Evolutionary conservation across 1,140 invertebrate species (phyloP).

Genomic region (Riptortus pedestris): DNA sequence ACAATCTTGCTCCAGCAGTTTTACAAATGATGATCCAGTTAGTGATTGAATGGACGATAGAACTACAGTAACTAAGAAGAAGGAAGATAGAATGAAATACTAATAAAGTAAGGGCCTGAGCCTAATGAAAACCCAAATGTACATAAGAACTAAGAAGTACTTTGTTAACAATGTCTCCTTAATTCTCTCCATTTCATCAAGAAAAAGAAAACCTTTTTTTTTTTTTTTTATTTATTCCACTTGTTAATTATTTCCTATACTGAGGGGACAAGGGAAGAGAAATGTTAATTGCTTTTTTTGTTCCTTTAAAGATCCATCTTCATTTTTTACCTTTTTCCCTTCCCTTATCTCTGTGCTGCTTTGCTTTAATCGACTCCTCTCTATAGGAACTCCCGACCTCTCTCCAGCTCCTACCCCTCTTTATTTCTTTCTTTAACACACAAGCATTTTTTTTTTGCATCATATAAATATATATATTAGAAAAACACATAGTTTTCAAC

Average conservation of each 20-base stretch:
- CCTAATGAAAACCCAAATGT: conserved; percentile 29
- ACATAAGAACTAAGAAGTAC: conserved; percentile 28
- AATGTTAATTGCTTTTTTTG: conserved; percentile 29
- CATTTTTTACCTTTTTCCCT: conserved; percentile 28
- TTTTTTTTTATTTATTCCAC: conserved; percentile 28
- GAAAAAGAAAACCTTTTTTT: conserved; percentile 22
- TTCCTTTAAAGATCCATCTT: conserved; percentile 29
- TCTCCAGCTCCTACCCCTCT: no score
- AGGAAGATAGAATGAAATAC: conserved; percentile 9
- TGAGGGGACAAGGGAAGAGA: conserved; percentile 24
- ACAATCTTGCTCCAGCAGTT: no score
- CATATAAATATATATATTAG: no score
- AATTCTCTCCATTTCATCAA: conserved; percentile 29
- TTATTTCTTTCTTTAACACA: no score
- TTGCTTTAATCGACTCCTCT: conserved; percentile 26
- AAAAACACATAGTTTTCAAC: no score
- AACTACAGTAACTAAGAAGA: not conserved
- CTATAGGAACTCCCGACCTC: no score
- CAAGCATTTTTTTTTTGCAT: no score
- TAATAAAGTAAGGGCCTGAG: conserved; percentile 5
- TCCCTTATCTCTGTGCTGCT: conserved; percentile 12
- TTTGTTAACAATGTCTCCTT: conserved; percentile 29
- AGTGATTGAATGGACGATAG: no score
- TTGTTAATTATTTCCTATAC: conserved; percentile 30
- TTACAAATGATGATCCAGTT: no score